Conservation (phyloP, 1,140 invertebrate genomes). For the Papilio helenus region DNA sequence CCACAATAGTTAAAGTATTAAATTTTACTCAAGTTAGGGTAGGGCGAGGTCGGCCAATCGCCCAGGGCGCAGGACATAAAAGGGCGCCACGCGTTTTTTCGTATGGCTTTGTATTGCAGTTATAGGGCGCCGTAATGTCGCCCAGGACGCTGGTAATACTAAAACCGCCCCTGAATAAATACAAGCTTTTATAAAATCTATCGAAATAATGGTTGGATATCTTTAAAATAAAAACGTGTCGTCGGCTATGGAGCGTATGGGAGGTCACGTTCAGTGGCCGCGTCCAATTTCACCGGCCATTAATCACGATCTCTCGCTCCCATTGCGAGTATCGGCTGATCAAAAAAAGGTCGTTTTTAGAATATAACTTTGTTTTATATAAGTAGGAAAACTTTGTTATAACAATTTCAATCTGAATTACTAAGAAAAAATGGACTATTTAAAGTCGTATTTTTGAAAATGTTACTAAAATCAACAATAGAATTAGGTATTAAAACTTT, state of each 20-base stretch:
- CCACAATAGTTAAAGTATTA: no score
- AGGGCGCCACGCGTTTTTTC: no score
- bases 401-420: neutral
- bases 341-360: constrained; percentile 26
- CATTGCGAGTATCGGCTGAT: constrained; percentile 36
- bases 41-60: no score
- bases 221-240: constrained; percentile 27
- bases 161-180: neutral
- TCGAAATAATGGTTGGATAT: neutral
- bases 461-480: no score
- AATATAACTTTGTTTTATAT: neutral
- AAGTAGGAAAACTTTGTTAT: neutral
- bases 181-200: neutral
- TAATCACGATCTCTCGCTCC: constrained; percentile 35
- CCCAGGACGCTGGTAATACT: no score
- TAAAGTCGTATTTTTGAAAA: neutral
- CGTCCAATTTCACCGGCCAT: constrained; percentile 38
- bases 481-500: no score
- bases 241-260: neutral
- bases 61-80: no score
- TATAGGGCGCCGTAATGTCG: no score
- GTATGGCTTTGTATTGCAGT: no score
- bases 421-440: no score
- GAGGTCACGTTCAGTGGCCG: constrained; percentile 37
- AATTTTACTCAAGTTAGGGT: no score